Evolutionary conservation across 2,113 vertebrate species (phyloP), one percentile per base, ranked within the genome.

Genomic region (Thomomys bottae): DNA sequence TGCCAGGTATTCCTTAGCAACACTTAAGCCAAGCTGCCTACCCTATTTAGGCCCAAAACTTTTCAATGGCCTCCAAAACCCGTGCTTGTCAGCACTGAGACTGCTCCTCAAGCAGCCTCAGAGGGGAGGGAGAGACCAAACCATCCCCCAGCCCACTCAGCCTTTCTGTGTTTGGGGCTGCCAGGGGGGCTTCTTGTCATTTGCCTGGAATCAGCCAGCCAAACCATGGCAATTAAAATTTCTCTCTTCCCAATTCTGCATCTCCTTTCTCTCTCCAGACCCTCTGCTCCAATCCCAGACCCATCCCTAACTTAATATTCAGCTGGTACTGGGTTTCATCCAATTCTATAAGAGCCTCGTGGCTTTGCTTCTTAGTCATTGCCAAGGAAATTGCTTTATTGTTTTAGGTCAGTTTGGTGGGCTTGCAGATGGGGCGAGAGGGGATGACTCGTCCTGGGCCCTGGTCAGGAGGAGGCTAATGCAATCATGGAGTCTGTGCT

Each of bases 1-100:
- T 98, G 98, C 98, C 98, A 98, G 98, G 98, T 98, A 98, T 97
- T 98, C 97, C 98, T 96, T 98, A 98, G 98, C 98, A 98, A 98
- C 98, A 97, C 97, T 98, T 97, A 98, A 98, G 98, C 97, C 98
- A 97, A 98, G 98, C 98, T 97, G 98, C 97, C 97, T 98, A 90
- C 96, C 97, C 98, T 98, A 98, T 98, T 98, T 98, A 98, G 98
- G 95, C 97, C 97, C 97, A 97, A 97, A 98, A 97, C 97, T 98
- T 98, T 98, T 98, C 98, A 98, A 98, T 98, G 97, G 97, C 97
- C 97, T 98, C 98, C 98, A 97, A 98, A 98, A 98, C 98, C 98
- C 97, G 96, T 98, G 98, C 98, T 98, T 98, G 98, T 98, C 98
- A 98, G 97, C 77, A 96, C 96, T 92, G 96, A 98, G 97, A 97